A percentile compares a stretch with the other conserved stretches of the same genome.
Conservation (phyloP, 2,797 vertebrate species). For the Sebastes flavidus region DNA sequence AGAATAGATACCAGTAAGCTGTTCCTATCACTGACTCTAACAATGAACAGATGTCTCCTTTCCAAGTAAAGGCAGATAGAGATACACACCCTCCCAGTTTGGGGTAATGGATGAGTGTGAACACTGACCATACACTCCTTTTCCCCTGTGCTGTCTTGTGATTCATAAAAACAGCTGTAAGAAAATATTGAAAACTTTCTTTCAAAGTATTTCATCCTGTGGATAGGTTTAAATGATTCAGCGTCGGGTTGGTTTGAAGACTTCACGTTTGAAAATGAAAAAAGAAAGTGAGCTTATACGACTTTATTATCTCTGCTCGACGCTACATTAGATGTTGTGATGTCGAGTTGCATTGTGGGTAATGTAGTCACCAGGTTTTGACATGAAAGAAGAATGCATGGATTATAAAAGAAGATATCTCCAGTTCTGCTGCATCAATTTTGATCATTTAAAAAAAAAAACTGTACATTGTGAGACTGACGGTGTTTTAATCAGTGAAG, state of each 20-base stretch:
- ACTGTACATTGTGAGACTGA: background rate
- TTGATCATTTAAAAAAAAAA: background rate
- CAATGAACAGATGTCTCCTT: constrained; percentile 78
- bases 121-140: constrained; percentile 4
- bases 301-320: background rate
- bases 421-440: background rate
- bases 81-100: constrained; percentile 40
- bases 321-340: background rate
- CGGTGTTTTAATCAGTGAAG: background rate
- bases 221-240: background rate
- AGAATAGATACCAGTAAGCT: constrained; percentile 57
- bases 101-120: constrained; percentile 22
- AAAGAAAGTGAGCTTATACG: background rate
- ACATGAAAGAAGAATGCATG: background rate
- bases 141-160: background rate
- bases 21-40: constrained; percentile 65
- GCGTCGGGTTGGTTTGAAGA: background rate
- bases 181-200: background rate
- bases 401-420: background rate
- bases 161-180: background rate
- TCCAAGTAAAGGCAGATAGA: constrained; percentile 48
- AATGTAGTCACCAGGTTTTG: background rate
- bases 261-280: background rate
- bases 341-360: background rate
- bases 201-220: background rate